Percentiles rank a stretch among this genome's conserved stretches.
phyloP scores from a whole-genome alignment of 2,888 invertebrate species.

The Entomobrya multifasciata region DNA sequence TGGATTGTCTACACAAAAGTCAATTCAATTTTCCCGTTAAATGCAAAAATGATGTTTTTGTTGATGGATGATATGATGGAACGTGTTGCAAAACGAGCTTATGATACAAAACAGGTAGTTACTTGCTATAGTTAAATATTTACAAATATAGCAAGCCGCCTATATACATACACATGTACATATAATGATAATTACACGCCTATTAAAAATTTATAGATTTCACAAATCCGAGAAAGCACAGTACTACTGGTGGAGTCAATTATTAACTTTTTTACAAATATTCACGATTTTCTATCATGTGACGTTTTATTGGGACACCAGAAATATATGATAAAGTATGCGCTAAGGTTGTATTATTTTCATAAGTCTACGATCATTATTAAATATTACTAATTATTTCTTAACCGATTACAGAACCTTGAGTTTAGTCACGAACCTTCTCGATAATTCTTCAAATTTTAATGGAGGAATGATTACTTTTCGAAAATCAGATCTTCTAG shows the following conservation, averaged over 20 bases:
- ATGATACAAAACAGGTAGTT: conserved; percentile 62
- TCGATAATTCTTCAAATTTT: no score
- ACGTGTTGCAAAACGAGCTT: conserved; percentile 10
- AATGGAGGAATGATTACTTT: no score
- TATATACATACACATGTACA: no score
- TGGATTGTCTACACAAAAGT: conserved; percentile 68
- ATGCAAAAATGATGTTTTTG: conserved; percentile 67
- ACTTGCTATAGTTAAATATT: no score
- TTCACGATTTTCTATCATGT: conserved; percentile 67
- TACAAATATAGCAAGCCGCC: no score
- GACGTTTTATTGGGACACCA: conserved; percentile 69
- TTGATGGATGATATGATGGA: conserved; percentile 61
- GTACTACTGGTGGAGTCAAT: conserved; percentile 36
- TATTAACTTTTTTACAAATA: conserved; percentile 40
- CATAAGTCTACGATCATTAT: neutral
- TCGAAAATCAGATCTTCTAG: no score
- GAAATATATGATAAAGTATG: conserved; percentile 72
- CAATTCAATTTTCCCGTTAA: conserved; percentile 67
- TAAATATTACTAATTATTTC: neutral
- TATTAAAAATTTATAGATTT: conserved; percentile 14
- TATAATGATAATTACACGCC: no score
- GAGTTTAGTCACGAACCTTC: no score
- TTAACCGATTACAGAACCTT: no score
- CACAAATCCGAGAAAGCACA: conserved; percentile 54
- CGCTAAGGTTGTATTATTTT: neutral